These are phyloP conservation scores for Nipponacmea schrenckii DNA, from an alignment of 2,888 invertebrate genomes.

Conservation along the genomic window DNA sequence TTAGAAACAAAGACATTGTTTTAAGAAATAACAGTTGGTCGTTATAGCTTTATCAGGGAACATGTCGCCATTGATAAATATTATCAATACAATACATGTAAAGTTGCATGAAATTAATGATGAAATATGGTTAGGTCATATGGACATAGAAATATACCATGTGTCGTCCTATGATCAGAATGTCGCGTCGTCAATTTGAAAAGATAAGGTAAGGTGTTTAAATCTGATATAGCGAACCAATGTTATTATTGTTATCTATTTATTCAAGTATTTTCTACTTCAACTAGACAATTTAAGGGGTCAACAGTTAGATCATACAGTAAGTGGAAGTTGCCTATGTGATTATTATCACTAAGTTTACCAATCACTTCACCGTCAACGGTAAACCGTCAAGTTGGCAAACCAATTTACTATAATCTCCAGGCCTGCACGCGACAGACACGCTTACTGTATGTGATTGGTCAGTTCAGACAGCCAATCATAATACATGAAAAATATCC, in stretches of 20 bases:
- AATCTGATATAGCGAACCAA: background rate
- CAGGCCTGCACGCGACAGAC: constrained; percentile 3
- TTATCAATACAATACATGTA: constrained; percentile 3
- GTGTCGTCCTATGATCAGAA: background rate
- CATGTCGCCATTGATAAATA: background rate
- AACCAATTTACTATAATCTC: background rate
- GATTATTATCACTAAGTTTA: background rate
- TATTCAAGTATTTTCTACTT: background rate
- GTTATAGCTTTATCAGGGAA: too few relatives aligned
- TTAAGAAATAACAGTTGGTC: too few relatives aligned
- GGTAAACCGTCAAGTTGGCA: background rate
- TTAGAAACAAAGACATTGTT: too few relatives aligned
- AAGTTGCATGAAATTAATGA: constrained; percentile 1
- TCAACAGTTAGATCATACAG: background rate
- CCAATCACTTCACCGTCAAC: too few relatives aligned
- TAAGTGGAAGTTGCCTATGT: constrained; percentile 2
- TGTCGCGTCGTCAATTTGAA: background rate
- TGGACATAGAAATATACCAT: background rate
- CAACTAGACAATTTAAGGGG: background rate
- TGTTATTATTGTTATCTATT: constrained; percentile 3
- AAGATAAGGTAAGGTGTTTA: constrained; percentile 2
- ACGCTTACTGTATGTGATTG: background rate
- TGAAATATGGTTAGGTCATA: background rate
- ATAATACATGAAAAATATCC: background rate
- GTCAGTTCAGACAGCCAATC: background rate